A percentile compares a stretch with the other conserved stretches of the same genome.
phyloP scores from a whole-genome alignment of 2,888 invertebrate genomes.

The Furcula furcula region DNA sequence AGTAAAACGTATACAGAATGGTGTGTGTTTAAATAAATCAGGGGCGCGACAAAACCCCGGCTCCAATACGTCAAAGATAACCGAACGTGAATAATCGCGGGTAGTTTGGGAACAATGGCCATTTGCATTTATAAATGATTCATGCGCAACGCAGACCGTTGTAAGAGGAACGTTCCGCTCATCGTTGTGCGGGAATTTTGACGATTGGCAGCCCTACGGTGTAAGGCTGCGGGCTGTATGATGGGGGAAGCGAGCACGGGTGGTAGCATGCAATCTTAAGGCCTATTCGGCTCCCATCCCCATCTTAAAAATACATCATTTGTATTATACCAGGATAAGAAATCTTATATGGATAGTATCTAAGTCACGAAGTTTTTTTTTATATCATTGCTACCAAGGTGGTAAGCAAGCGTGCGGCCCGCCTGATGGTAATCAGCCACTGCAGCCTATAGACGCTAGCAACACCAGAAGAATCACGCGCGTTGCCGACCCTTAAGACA shows the following conservation, averaged over 20 bases:
- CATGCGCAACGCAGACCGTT: slow-evolving; percentile 53
- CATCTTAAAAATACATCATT: no score
- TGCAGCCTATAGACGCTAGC: no score
- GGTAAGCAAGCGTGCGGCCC: no score
- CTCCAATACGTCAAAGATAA: slow-evolving; percentile 63
- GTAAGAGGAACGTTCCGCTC: slow-evolving; percentile 53
- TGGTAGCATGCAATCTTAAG: no score
- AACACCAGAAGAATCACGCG: no score
- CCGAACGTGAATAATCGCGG: slow-evolving; percentile 63
- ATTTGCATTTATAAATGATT: slow-evolving; percentile 75
- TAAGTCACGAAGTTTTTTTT: no score
- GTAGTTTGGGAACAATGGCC: slow-evolving; percentile 59
- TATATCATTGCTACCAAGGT: no score
- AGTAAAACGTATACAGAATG: slow-evolving; percentile 20
- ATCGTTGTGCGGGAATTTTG: slow-evolving; percentile 45
- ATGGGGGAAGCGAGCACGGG: slow-evolving; percentile 8
- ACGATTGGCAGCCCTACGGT: slow-evolving; percentile 45
- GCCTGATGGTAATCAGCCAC: no score
- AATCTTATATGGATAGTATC: no score
- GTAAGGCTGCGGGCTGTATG: slow-evolving; percentile 3
- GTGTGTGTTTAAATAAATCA: slow-evolving; percentile 39
- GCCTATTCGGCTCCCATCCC: no score
- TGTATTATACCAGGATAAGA: no score
- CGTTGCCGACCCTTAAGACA: no score
- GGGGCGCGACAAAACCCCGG: slow-evolving; percentile 30